These are phyloP conservation scores for Desmodus rotundus DNA, from an alignment of 2,113 vertebrate species.

Conservation along the genomic window DNA sequence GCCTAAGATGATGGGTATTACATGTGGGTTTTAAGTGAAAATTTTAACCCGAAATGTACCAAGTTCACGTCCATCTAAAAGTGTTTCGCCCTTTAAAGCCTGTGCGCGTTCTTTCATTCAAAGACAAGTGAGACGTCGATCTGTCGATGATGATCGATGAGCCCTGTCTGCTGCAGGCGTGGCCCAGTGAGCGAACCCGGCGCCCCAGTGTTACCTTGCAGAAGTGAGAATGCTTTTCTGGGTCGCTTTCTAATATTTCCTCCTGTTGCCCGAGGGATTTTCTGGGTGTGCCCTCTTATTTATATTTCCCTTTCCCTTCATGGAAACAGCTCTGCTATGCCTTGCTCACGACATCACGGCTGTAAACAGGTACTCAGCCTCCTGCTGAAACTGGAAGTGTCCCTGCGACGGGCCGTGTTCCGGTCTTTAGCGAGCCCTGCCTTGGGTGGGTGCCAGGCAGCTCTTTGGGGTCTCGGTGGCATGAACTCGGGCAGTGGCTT, in stretches of 20 bases:
- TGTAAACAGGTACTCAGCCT: too few relatives aligned
- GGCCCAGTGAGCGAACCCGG: fast-evolving
- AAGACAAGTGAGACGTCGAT: fast-evolving
- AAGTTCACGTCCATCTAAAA: background rate
- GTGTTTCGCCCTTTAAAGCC: fast-evolving
- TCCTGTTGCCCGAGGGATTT: background rate
- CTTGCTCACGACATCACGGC: too few relatives aligned
- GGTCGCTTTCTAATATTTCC: background rate
- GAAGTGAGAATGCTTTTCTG: background rate
- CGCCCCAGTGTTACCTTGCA: background rate
- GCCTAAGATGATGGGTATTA: background rate
- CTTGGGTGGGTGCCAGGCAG: background rate
- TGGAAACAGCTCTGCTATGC: too few relatives aligned
- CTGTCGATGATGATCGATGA: fast-evolving
- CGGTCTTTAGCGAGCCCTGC: too few relatives aligned
- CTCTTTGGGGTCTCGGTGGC: background rate
- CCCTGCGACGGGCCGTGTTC: too few relatives aligned
- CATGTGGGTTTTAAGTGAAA: too few relatives aligned
- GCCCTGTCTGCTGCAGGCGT: fast-evolving
- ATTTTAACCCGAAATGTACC: background rate
- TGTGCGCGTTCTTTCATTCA: fast-evolving
- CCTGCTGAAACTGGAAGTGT: too few relatives aligned
- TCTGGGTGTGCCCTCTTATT: background rate
- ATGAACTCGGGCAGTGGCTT: background rate
- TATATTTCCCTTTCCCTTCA: background rate